Evolutionary conservation across 2,113 vertebrate genomes (phyloP).

Genomic region (Apteryx owenii): DNA sequence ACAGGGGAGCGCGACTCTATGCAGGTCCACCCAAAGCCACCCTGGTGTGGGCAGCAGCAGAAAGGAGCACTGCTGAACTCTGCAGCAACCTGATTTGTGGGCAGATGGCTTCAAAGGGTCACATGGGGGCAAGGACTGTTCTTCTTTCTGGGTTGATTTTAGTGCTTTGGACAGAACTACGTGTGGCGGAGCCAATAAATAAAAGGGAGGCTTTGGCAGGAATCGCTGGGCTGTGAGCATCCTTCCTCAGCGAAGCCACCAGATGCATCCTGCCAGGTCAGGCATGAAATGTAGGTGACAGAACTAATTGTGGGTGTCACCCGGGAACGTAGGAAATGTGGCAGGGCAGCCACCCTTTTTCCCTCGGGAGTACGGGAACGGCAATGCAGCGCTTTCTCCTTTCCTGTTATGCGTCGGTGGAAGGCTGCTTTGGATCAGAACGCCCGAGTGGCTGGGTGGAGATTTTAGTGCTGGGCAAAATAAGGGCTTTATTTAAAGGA

Average conservation of each 20-base stretch:
- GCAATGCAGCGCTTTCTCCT: not conserved
- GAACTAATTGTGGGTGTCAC: slow-evolving; percentile 32
- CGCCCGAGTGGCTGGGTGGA: not conserved
- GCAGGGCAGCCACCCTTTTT: not conserved
- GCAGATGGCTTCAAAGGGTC: not conserved
- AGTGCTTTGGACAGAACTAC: not conserved
- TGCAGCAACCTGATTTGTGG: not conserved
- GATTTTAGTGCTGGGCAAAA: not conserved
- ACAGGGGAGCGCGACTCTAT: fast-evolving
- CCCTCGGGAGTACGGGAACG: fast-evolving
- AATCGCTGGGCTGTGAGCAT: slow-evolving; percentile 30
- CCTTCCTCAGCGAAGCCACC: slow-evolving; percentile 31
- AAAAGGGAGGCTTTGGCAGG: slow-evolving; percentile 13
- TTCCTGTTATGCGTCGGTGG: slow-evolving; percentile 7
- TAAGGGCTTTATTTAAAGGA: not conserved
- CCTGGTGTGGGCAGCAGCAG: not conserved
- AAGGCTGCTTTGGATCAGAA: not conserved
- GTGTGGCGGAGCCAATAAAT: not conserved
- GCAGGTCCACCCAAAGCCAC: not conserved
- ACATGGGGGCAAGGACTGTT: not conserved
- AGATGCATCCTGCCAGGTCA: slow-evolving; percentile 63
- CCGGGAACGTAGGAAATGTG: not conserved
- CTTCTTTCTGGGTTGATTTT: not conserved
- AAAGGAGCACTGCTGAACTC: not conserved
- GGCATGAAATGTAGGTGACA: slow-evolving; percentile 27